Evolutionary conservation across 2,113 vertebrate genomes (phyloP).

Genomic region (Origma solitaria): DNA sequence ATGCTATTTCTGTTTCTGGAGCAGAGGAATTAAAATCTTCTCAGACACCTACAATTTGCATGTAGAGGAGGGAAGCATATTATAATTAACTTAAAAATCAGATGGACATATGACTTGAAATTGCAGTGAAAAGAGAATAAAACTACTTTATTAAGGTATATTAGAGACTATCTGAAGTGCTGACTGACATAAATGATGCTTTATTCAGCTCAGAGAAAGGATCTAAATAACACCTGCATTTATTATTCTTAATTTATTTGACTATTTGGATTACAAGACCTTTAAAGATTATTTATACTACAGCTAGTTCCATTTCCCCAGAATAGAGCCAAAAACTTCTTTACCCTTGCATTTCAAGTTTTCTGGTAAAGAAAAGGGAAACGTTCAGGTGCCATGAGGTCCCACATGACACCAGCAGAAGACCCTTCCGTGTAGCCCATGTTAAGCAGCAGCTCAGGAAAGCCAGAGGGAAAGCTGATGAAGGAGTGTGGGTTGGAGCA

Average conservation of each 20-base stretch:
- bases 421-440: neutral
- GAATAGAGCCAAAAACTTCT: neutral
- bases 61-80: neutral
- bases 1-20: neutral
- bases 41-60: neutral
- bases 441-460: neutral
- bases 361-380: neutral
- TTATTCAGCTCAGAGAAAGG: neutral
- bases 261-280: neutral
- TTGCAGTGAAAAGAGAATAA: neutral
- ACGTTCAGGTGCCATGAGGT: neutral
- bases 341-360: neutral
- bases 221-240: neutral
- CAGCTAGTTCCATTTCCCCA: neutral
- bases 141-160: neutral
- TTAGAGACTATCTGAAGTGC: neutral
- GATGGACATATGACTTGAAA: neutral
- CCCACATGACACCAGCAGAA: neutral
- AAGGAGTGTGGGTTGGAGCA: neutral
- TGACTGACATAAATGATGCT: neutral
- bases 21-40: neutral
- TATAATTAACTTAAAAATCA: neutral
- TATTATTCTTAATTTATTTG: neutral
- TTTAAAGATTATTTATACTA: neutral
- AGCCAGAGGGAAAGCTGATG: neutral